These are phyloP conservation scores for Sebastes miniatus DNA, from an alignment of 2,797 vertebrate genomes.

Conservation along the genomic window DNA sequence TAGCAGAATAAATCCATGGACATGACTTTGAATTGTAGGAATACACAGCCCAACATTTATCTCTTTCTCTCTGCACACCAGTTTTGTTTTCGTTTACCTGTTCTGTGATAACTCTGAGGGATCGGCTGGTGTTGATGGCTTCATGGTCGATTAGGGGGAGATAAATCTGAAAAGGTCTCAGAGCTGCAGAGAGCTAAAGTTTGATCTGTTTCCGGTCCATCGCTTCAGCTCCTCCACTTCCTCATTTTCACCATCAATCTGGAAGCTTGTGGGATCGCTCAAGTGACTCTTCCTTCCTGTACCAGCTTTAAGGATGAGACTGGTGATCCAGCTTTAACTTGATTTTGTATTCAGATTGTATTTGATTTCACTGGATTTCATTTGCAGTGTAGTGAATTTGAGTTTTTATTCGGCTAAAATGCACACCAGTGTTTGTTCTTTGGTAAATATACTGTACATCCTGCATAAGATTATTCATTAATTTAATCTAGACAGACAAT, in stretches of 20 bases:
- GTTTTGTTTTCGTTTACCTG: slow-evolving; percentile 44
- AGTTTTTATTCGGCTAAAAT: neutral
- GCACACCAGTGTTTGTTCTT: too few relatives aligned
- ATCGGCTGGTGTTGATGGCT: slow-evolving; percentile 47
- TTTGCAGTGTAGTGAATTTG: neutral
- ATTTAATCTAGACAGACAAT: too few relatives aligned
- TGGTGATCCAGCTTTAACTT: neutral
- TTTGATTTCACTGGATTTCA: neutral
- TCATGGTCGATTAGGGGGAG: slow-evolving; percentile 58
- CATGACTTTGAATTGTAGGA: neutral
- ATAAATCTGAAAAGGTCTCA: slow-evolving; percentile 57
- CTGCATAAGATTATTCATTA: too few relatives aligned
- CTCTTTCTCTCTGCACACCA: neutral
- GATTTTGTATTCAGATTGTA: neutral
- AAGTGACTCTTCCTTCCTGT: neutral
- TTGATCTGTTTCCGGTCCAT: slow-evolving; percentile 45
- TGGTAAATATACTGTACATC: too few relatives aligned
- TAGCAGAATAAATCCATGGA: slow-evolving; percentile 26
- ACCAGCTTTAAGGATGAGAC: neutral
- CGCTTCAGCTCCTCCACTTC: slow-evolving; percentile 50
- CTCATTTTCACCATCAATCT: slow-evolving; percentile 44
- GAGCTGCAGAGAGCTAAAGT: slow-evolving; percentile 16
- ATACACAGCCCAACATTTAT: neutral
- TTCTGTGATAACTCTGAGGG: slow-evolving; percentile 33
- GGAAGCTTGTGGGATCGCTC: slow-evolving; percentile 7